These are phyloP conservation scores for Saccopteryx bilineata DNA, from an alignment of 2,113 vertebrate species.

Conservation along the genomic window DNA sequence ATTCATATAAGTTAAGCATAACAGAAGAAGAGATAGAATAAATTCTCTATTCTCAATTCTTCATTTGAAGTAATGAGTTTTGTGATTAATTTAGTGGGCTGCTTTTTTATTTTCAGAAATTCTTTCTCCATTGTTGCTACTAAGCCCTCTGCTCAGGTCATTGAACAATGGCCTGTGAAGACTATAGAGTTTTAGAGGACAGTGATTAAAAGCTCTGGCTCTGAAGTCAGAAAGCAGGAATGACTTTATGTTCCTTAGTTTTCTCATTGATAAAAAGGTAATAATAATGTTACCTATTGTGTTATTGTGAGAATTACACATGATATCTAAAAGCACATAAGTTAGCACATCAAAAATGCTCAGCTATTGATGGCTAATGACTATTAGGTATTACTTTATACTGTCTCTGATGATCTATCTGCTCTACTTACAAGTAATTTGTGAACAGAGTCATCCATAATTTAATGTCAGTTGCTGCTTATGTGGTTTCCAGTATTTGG, in stretches of 20 bases:
- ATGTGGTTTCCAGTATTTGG: conserved; percentile 75
- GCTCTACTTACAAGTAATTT: not conserved
- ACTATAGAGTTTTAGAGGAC: conserved; percentile 17
- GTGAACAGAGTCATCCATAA: conserved; percentile 34
- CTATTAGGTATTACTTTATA: not conserved
- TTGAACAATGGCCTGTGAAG: not conserved
- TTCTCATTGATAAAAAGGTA: not conserved
- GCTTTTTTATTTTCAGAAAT: conserved; percentile 48
- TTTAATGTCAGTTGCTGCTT: conserved; percentile 40
- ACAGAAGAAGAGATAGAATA: not conserved
- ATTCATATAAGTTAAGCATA: not conserved
- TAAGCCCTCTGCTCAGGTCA: not conserved
- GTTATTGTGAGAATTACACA: not conserved
- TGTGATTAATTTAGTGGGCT: not conserved
- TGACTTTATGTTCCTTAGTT: not conserved
- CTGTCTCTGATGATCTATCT: not conserved
- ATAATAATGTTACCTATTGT: not conserved
- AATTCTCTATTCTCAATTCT: not conserved
- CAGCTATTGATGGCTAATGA: not conserved
- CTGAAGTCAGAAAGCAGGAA: not conserved
- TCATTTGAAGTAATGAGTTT: not conserved
- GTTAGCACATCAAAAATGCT: not conserved
- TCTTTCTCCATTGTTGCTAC: not conserved
- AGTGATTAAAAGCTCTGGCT: not conserved
- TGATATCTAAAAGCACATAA: not conserved